Evolutionary conservation across 2,113 vertebrate genomes (phyloP), one percentile per base, ranked within the genome.

Genomic region (Dicrurus megarhynchus): DNA sequence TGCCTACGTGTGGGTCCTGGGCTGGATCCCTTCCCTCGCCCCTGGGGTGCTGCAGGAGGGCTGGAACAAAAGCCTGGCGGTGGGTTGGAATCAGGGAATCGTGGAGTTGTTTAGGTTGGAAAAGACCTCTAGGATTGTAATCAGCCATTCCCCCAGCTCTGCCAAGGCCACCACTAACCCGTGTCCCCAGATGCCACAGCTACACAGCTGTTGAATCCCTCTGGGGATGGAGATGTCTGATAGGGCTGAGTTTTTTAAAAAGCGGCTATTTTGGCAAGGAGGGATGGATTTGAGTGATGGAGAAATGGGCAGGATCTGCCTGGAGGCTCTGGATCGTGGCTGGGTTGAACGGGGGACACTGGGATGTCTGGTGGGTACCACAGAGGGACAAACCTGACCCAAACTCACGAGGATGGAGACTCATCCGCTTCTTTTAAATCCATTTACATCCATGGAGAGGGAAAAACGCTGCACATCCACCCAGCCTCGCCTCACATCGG

Each of bases 381-480:
- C 0, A 1, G 21, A 19, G 19, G 28, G 32, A n/a, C 61, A 75
- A 63, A 53, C 22, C 46, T 9, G 47, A 32, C 67, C 71, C 67
- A 23, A 80, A 68, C 2, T 68, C 47, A 7, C 0, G 0, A n/a
- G 37, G 12, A 24, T 0, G 0, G 57, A 23, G 39, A 17, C 47
- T 33, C 26, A 4, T 7, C 13, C 0, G 0, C 76, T 53, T 35
- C 76, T 22, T 82, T 67, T 6, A 50, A 75, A 55, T 19, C 24
- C 9, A 2, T 41, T n/a, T 6, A 63, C 73, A 71, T 47, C 28
- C 0, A 2, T 0, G 35, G 57, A 63, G 17, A 7, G 9, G 42
- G 47, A 18, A 24, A 57, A 61, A 4, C 0, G 0, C 74, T 20
- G 28, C 50, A 3, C 32, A 0, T 10, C 49, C 52, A 17, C 46